These are phyloP conservation scores for Drosophila mettleri DNA, from an alignment of 2,888 invertebrate species.

Conservation along the genomic window DNA sequence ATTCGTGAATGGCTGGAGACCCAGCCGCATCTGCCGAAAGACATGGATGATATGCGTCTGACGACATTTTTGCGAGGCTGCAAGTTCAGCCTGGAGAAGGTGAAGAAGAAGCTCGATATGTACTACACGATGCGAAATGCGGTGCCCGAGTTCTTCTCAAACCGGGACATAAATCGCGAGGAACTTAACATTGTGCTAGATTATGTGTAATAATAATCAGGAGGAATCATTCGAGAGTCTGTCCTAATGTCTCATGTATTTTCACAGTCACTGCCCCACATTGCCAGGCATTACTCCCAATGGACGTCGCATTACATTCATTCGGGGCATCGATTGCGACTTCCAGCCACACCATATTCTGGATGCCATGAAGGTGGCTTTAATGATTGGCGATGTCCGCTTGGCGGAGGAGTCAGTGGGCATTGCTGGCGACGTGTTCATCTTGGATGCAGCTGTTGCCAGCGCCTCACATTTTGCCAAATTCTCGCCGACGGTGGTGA, in stretches of 20 bases:
- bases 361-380: conserved; percentile 92
- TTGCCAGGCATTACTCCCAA: conserved; percentile 92
- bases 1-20: conserved; percentile 90
- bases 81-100: conserved; percentile 94
- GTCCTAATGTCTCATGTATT: neutral
- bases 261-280: conserved; percentile 90
- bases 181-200: conserved; percentile 90
- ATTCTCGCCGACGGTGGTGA: conserved; percentile 92
- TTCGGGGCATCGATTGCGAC: conserved; percentile 90
- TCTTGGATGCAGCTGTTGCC: conserved; percentile 92
- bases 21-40: conserved; percentile 89
- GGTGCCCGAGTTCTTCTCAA: conserved; percentile 92
- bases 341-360: conserved; percentile 89
- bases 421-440: conserved; percentile 93
- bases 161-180: conserved; percentile 90
- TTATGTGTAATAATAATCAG: conserved; percentile 87
- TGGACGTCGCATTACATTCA: conserved; percentile 91
- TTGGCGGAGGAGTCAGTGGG: conserved; percentile 91
- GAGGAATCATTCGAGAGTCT: too few relatives aligned
- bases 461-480: conserved; percentile 93
- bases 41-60: conserved; percentile 90
- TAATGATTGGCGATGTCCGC: conserved; percentile 94
- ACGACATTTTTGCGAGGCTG: conserved; percentile 93
- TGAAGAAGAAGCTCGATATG: conserved; percentile 94
- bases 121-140: conserved; percentile 94